Percentiles rank a stretch among this genome's conserved stretches.
These are phyloP conservation scores for Drosophila ogumai DNA, from an alignment of 1,140 invertebrate species.

Conservation along the genomic window DNA sequence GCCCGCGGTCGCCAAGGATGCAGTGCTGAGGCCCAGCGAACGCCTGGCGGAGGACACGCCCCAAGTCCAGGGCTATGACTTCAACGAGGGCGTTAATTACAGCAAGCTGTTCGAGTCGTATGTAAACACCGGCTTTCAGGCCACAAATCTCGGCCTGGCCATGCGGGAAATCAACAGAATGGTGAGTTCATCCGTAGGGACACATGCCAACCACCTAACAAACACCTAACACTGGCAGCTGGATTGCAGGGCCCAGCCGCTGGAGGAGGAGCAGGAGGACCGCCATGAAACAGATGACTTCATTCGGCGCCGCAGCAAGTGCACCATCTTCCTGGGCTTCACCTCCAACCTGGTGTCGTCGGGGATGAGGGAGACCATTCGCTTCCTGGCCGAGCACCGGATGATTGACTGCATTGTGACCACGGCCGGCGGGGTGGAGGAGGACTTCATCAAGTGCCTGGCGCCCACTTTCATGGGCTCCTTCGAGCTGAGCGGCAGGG, in stretches of 20 bases:
- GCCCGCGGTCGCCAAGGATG: constrained; percentile 87
- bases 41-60: constrained; percentile 88
- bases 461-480: constrained; percentile 93
- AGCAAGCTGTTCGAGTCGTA: constrained; percentile 93
- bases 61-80: constrained; percentile 94
- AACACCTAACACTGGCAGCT: constrained; percentile 61
- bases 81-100: constrained; percentile 96
- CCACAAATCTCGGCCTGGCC: constrained; percentile 96
- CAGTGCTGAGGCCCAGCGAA: constrained; percentile 89
- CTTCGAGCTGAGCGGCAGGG: constrained; percentile 93
- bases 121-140: constrained; percentile 95
- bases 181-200: constrained; percentile 86
- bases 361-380: constrained; percentile 96
- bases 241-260: constrained; percentile 87
- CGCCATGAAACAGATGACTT: constrained; percentile 91
- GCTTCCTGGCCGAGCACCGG: constrained; percentile 95
- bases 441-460: constrained; percentile 99
- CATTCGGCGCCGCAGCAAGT: constrained; percentile 91
- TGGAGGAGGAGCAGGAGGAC: constrained; percentile 89
- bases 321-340: constrained; percentile 98
- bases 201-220: background rate
- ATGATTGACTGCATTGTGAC: constrained; percentile 97
- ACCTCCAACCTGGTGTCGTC: constrained; percentile 99
- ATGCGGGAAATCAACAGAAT: constrained; percentile 97
- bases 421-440: constrained; percentile 98